Percentiles rank a stretch among this genome's conserved stretches.
phyloP scores from a whole-genome alignment of 1,140 invertebrate species.

The Diorhabda sublineata region DNA sequence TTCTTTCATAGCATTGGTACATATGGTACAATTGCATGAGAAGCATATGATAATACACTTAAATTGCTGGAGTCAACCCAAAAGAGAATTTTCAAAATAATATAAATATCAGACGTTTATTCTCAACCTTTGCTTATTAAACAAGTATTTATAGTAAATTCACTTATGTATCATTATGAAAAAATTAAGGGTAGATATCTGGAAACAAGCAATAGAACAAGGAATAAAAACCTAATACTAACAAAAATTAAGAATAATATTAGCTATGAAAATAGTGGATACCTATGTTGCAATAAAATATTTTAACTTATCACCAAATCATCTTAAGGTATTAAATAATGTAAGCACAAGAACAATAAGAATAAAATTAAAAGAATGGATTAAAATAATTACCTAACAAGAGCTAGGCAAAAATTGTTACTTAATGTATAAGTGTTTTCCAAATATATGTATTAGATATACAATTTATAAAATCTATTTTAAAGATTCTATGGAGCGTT shows the following conservation, averaged over 20 bases:
- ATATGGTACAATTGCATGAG: neutral
- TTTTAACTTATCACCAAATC: neutral
- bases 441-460: neutral
- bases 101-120: neutral
- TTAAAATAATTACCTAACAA: neutral
- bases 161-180: too few relatives aligned
- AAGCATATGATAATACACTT: neutral
- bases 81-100: neutral
- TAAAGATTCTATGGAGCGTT: too few relatives aligned
- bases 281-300: neutral
- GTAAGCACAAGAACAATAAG: too few relatives aligned
- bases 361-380: neutral
- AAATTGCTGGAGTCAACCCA: neutral
- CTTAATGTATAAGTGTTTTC: neutral
- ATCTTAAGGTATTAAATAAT: too few relatives aligned
- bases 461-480: neutral
- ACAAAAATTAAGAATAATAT: neutral
- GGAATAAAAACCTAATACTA: conserved; percentile 1
- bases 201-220: neutral
- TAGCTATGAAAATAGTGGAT: neutral
- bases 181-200: too few relatives aligned
- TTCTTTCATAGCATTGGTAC: neutral
- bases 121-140: too few relatives aligned
- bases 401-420: neutral
- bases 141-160: too few relatives aligned